Conservation (phyloP, 1,140 invertebrate genomes). For the Brachionus sp. region DNA sequence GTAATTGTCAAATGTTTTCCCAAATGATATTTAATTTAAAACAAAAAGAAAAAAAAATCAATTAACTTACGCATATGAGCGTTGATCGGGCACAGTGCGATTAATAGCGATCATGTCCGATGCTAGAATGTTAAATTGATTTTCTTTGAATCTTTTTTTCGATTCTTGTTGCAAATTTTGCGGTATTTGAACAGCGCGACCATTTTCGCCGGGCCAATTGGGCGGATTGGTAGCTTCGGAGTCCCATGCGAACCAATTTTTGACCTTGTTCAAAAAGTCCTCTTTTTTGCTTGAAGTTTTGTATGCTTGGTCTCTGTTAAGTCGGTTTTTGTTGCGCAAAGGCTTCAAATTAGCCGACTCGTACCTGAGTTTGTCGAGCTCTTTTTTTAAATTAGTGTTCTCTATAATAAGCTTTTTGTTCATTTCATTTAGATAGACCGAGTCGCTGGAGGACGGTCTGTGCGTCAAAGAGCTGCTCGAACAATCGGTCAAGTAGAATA, state of each 20-base stretch:
- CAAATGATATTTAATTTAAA: no score
- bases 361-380: neutral
- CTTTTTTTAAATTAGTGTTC: neutral
- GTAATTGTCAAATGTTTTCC: no score
- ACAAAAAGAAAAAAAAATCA: neutral
- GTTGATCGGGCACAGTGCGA: constrained; percentile 85
- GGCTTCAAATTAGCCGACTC: neutral
- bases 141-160: constrained; percentile 55
- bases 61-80: constrained; percentile 75
- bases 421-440: neutral
- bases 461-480: neutral
- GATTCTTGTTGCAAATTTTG: constrained; percentile 14
- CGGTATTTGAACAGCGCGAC: constrained; percentile 22
- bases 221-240: constrained; percentile 44
- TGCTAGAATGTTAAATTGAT: constrained; percentile 96
- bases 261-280: constrained; percentile 17
- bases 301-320: neutral
- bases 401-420: neutral
- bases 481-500: constrained; percentile 39
- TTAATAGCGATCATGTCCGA: constrained; percentile 96
- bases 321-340: neutral
- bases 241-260: neutral
- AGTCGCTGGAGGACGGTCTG: neutral
- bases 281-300: neutral
- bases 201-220: constrained; percentile 40